phyloP scores from a whole-genome alignment of 2,113 vertebrate species.

The Dasyprocta punctata region DNA sequence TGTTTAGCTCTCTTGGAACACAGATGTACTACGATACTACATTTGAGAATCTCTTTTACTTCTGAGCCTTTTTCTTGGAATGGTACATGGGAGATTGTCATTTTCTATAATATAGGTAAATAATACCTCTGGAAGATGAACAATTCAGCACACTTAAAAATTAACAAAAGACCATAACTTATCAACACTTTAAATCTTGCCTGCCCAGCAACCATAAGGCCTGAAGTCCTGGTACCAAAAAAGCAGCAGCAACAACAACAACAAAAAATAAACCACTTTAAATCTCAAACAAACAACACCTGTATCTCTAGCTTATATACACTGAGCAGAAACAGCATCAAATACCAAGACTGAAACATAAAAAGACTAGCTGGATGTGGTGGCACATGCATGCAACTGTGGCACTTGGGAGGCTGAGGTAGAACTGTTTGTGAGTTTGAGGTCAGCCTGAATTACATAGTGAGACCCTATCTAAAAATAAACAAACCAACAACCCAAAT shows the following conservation, averaged over 20 bases:
- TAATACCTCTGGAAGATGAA: background rate
- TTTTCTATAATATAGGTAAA: background rate
- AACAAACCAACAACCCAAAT: background rate
- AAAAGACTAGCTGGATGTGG: background rate
- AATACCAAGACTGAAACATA: background rate
- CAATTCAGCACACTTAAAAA: background rate
- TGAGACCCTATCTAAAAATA: background rate
- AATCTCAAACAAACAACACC: background rate
- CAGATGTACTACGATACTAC: background rate
- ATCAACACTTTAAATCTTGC: background rate
- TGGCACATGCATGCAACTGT: background rate
- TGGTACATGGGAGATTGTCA: background rate
- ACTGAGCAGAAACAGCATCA: background rate
- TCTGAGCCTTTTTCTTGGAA: background rate
- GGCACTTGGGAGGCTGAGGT: background rate
- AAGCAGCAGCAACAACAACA: background rate
- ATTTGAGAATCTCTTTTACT: background rate
- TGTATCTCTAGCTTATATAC: rapidly evolving
- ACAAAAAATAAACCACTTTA: background rate
- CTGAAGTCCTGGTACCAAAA: background rate
- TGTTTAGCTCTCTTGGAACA: background rate
- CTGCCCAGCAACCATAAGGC: background rate
- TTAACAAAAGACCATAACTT: background rate
- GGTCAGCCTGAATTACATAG: background rate
- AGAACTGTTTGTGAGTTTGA: background rate